phyloP scores from a whole-genome alignment of 2,888 invertebrate species.

The Petrolisthes manimaculis region DNA sequence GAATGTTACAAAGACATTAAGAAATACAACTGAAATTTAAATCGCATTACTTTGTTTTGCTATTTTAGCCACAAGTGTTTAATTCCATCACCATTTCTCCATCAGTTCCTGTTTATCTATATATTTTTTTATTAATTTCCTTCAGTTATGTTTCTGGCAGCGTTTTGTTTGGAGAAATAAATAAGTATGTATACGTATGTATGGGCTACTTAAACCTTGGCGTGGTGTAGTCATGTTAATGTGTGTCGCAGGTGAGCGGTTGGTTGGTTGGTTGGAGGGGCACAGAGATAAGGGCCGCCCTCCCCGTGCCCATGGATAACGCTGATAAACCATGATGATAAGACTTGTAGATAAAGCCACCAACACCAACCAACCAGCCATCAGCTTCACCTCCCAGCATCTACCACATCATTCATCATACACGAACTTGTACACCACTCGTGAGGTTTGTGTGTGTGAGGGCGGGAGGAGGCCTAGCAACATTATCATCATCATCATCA shows the following conservation, averaged over 20 bases:
- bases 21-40: too few species aligned
- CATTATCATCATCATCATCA: too few species aligned
- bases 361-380: neutral
- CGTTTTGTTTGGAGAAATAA: too few species aligned
- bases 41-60: too few species aligned
- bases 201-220: neutral
- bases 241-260: neutral
- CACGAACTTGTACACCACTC: neutral
- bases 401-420: neutral
- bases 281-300: conserved; percentile 1
- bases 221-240: neutral
- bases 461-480: neutral
- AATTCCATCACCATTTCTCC: too few species aligned
- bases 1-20: too few species aligned
- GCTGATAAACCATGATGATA: conserved; percentile 24
- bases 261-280: neutral
- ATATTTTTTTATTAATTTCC: too few species aligned
- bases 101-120: too few species aligned
- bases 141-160: too few species aligned
- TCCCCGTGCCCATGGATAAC: conserved; percentile 35
- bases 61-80: too few species aligned
- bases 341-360: conserved; percentile 22
- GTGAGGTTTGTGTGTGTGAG: neutral
- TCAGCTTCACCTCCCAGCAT: neutral
- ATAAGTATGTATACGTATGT: neutral